Evolutionary conservation across 2,113 vertebrate species (phyloP), one percentile per base, ranked within the genome.

Genomic region (Podilymbus podiceps): DNA sequence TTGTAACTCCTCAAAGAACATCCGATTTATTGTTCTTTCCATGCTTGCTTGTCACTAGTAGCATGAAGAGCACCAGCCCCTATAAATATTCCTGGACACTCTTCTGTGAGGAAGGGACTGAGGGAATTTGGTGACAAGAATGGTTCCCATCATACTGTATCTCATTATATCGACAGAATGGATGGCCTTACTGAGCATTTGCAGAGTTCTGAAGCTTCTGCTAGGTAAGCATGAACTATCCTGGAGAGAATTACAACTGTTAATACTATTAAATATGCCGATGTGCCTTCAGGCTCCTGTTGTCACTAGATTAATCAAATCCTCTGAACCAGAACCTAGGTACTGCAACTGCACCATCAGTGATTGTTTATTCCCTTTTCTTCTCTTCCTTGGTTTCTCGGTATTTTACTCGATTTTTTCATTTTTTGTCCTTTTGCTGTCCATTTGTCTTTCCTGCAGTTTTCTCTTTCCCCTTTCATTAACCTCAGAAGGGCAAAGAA

Each of bases 301-400:
- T 92, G 49, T 90, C 80, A 49, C 40, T 81, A 86, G 68, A 78
- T 93, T 88, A 85, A 92, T 92, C 76, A 72, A 84, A 66, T 86
- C 58, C 49, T 93, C 64, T 81, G 73, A 60, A 53, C 35, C 73
- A 87, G 64, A 90, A 85, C 4, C 66, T 66, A 58, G 31, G 20
- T 87, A 69, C 69, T 87, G 12, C 24, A 66, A 22, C 69, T 92
- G 77, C 47, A 35, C 58, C 24, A 3, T 58, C 72, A 46, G 16
- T 78, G 24, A 18, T 42, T 60, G 23, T 88, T 88, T 93, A 64
- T 76, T 84, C 67, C 38, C 77, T 83, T 68, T 84, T 92, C 53
- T 91, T 92, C 33, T 69, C 56, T 80, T 85, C 73, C 80, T 50
- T 44, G 76, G 25, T 74, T 79, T 80, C 56, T 86, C n/a, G 28